Evolutionary conservation across 2,888 invertebrate species (phyloP).

Genomic region (Agonopterix heracliana): DNA sequence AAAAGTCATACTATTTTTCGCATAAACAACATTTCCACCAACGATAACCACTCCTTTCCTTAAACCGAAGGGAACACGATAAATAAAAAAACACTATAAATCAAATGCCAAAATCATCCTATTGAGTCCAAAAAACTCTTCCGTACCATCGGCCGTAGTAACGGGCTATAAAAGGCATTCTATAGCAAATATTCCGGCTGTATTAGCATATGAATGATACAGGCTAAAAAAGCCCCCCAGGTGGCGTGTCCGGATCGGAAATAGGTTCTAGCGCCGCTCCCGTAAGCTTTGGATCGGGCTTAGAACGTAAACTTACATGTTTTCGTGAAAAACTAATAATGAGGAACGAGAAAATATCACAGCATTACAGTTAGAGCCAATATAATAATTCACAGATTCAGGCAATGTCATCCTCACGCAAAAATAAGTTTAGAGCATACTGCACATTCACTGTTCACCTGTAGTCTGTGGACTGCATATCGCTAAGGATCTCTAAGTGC

Average conservation of each 20-base stretch:
- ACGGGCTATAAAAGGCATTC: constrained; percentile 22
- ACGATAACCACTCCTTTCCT: neutral
- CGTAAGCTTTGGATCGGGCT: constrained; percentile 20
- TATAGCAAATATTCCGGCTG: constrained; percentile 39
- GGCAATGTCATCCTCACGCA: too few species aligned
- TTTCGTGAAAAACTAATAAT: neutral
- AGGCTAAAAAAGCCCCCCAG: constrained; percentile 56
- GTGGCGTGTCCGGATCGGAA: constrained; percentile 53
- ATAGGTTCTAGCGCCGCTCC: constrained; percentile 41
- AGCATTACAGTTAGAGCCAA: too few species aligned
- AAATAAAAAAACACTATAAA: constrained; percentile 19
- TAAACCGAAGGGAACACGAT: neutral
- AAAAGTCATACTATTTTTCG: neutral
- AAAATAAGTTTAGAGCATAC: too few species aligned
- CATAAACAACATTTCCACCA: neutral
- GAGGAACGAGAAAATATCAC: neutral
- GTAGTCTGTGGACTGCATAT: too few species aligned
- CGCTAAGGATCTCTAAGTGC: too few species aligned
- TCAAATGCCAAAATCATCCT: constrained; percentile 21
- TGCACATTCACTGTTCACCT: too few species aligned
- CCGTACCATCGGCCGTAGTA: constrained; percentile 22
- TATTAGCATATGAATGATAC: constrained; percentile 70
- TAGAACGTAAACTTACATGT: constrained; percentile 21
- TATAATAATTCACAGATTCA: too few species aligned
- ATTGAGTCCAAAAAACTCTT: constrained; percentile 25